Evolutionary conservation across 1,140 invertebrate species (phyloP), one percentile per base, ranked within the genome.

Genomic region (Rhopalosiphum padi): DNA sequence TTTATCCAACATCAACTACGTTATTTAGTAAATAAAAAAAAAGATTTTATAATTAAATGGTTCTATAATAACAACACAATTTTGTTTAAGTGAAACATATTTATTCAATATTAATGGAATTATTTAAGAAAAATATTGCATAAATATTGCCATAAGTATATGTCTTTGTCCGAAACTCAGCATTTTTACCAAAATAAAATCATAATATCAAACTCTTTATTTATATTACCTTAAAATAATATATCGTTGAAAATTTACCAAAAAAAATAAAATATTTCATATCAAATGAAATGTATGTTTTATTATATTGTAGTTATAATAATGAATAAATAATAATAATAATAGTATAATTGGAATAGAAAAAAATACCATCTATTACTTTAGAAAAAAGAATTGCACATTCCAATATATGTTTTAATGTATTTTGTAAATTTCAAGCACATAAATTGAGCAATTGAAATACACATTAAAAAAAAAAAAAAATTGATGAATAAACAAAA

Each of bases 401-500:
- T 37, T 41, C 30, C 30, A 37, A 55, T 60, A 43, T 46, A 37
- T 92, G 46, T 77, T 85, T 68, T 55, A 23, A 90, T 68, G 89
- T 90, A n/a, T 68, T 41, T 48, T 18, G n/a, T 90, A 68, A 41
- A 68, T 68, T 60, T 41, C n/a, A 90, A 90, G 15, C n/a, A 90
- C 37, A 60, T 60, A 5, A 68, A 8, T 46, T 68, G 55, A 90
- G 55, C 30, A 37, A 90, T 68, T 90, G 18, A 90, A 90, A 90
- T 68, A 43, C 6, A 43, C 25, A 55, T 55, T 43, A 18, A 41
- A 30, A 60, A 25, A n/a, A 37, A 23, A 41, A 41, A 55, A 88
- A n/a, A 35, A 88, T 55, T 5, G 6, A 90, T 90, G 18, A 90
- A 55, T 43, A 90, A 90, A 90, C 37, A 90, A 30, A 90, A 68